Base-by-base conservation (phyloP, 1,140 invertebrate species). In the Drosophila nasuta region DNA sequence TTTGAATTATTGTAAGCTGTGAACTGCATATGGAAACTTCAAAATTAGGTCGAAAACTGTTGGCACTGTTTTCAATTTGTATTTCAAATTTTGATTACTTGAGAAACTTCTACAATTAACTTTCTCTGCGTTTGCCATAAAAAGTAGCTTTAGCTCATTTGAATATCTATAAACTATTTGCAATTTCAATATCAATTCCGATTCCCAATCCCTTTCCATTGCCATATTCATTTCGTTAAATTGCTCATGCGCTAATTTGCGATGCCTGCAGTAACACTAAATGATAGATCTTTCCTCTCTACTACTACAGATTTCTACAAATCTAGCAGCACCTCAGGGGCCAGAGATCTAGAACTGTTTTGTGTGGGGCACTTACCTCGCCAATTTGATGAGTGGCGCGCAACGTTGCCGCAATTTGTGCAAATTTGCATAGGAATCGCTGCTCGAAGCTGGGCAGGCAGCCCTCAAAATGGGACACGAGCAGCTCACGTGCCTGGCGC, bases 401-500 rank as follows among this genome's bases (percentile, higher is more conserved):
- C 62, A 94, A 91, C 68, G 93, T 91, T 49, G 90, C 90, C 49
- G 94, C 93, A 62, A 95, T 93, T 75, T 93, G 92, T 3, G 94
- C 93, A 48, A 95, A 95, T 66, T 95, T 95, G 64, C 93, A 93
- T 81, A 95, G 94, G 92, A 95, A 96, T 66, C 94, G 94, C 68
- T 93, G 93, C 78, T 95, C 94, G 85, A 96, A 96, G 78, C 93
- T 93, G 49, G 93, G 92, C 80, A 95, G 91, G 91, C 95, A 94
- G 30, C 95, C 95, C 59, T 94, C 93, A 93, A 95, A 96, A 75
- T 94, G 93, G 83, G 94, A 95, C 30, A 95, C 94, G 71, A 96
- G 93, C 54, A 95, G 93, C 91, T 96, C 95, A 71, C 95, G 94
- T 49, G 95, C 95, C 92, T 96, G 95, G 58, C 95, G 93, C 69